These are phyloP conservation scores for Nematostella vectensis DNA, from an alignment of 92 coral and sea anemone genomes.

Conservation along the genomic window DNA sequence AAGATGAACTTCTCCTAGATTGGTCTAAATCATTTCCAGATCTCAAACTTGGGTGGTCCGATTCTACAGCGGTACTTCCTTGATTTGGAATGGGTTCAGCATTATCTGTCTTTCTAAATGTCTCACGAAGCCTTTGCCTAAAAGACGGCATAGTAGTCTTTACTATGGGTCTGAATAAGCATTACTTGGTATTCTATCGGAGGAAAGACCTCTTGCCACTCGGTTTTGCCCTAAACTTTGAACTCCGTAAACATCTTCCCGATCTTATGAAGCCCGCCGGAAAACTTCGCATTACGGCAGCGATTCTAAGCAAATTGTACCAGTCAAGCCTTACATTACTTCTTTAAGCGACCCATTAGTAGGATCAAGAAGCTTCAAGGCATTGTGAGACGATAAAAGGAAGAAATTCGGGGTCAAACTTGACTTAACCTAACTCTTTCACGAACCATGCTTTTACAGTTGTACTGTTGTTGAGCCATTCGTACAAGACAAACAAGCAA, in stretches of 20 bases:
- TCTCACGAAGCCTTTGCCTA: slow-evolving; percentile 19
- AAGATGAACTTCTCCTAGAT: slow-evolving; percentile 6
- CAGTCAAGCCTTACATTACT: no score
- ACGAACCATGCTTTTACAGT: background rate
- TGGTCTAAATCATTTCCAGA: background rate
- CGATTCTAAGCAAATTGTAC: no score
- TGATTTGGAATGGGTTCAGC: no score
- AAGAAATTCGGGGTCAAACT: background rate
- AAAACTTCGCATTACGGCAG: background rate
- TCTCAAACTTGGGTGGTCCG: background rate
- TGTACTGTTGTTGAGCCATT: no score
- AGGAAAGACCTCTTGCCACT: background rate
- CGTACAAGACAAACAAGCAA: background rate
- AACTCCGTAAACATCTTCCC: background rate
- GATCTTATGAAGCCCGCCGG: background rate
- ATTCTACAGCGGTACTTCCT: no score
- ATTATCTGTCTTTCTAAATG: slow-evolving; percentile 7
- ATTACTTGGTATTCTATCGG: background rate
- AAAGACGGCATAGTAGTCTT: slow-evolving; percentile 11
- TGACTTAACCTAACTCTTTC: background rate
- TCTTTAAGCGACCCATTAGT: no score
- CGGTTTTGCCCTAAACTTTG: background rate
- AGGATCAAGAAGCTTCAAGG: no score
- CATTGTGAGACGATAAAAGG: no score
- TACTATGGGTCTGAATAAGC: background rate